A percentile compares a stretch with the other conserved stretches of the same genome.
Conservation (phyloP, 2,113 vertebrate genomes). For the Hippopotamus amphibius region DNA sequence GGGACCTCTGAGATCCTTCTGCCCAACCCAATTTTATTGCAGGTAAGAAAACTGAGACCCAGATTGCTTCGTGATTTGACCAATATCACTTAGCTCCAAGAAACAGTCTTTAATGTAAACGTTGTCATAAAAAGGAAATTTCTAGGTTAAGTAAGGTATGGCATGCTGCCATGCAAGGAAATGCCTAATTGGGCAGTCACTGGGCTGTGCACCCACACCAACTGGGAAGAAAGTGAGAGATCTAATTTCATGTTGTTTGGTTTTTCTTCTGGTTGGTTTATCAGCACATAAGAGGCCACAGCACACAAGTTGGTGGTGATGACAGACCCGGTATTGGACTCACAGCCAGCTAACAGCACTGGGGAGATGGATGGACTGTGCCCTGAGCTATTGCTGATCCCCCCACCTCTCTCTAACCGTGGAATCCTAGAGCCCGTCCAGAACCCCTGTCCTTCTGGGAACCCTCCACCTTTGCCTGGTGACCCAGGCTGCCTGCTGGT, state of each 20-base stretch:
- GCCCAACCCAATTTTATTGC: constrained; percentile 15
- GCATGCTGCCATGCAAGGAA: background rate
- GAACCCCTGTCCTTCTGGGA: constrained; percentile 26
- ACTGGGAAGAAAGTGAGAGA: constrained; percentile 43
- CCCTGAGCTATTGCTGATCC: constrained; percentile 83
- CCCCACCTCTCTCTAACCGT: constrained; percentile 68
- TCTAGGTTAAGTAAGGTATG: background rate
- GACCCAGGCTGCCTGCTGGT: constrained; percentile 83
- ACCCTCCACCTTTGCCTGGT: constrained; percentile 16
- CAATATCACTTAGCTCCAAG: constrained; percentile 6
- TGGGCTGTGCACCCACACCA: background rate
- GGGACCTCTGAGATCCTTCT: background rate
- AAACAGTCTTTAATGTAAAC: background rate
- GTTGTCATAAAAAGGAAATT: constrained; percentile 20
- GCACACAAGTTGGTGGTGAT: constrained; percentile 29
- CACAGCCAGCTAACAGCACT: constrained; percentile 63
- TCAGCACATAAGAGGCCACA: background rate
- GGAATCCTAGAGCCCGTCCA: constrained; percentile 64
- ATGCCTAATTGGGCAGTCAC: background rate
- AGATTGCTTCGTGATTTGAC: constrained; percentile 28
- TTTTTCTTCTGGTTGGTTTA: constrained; percentile 53
- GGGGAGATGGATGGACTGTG: constrained; percentile 85
- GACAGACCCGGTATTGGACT: constrained; percentile 72
- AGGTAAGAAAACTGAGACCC: constrained; percentile 21
- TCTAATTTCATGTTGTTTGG: constrained; percentile 12